phyloP scores from a whole-genome alignment of 2,113 vertebrate species.

The Sinocyclocheilus maitianheensis region DNA sequence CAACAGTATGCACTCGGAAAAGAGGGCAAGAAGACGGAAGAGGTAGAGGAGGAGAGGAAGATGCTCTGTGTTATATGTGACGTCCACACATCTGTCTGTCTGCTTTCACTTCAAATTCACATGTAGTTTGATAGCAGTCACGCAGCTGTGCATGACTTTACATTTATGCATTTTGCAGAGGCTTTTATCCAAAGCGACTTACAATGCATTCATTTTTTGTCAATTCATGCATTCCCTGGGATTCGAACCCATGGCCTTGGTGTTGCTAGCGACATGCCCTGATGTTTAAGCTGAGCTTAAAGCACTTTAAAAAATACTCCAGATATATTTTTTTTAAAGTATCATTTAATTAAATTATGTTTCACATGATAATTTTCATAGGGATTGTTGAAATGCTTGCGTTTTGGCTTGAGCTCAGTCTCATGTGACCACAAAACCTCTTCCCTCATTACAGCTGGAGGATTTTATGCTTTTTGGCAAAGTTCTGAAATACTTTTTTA shows the following conservation, averaged over 20 bases:
- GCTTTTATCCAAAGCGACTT: no score
- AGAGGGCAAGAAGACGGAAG: conserved; percentile 79
- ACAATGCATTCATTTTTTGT: no score
- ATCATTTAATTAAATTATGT: not conserved
- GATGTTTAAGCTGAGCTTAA: not conserved
- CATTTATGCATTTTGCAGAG: not conserved
- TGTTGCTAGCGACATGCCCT: not conserved
- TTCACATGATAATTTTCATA: not conserved
- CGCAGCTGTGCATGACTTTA: not conserved
- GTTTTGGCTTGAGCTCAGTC: not conserved
- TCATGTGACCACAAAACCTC: not conserved
- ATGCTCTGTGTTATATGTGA: not conserved
- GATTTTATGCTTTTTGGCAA: not conserved
- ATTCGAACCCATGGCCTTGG: not conserved
- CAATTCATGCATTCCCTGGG: no score
- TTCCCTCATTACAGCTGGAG: not conserved
- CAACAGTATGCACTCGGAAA: conserved; percentile 80
- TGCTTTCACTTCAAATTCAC: not conserved
- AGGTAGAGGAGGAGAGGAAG: conserved; percentile 69
- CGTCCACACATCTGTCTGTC: no score
- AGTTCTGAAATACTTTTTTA: not conserved
- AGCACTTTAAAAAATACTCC: not conserved
- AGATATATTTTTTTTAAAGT: no score
- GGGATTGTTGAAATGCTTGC: not conserved
- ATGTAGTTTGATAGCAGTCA: no score